A percentile compares a stretch with the other conserved stretches of the same genome.
phyloP scores from a whole-genome alignment of 2,888 invertebrate genomes.

The Patella ulyssiponensis region DNA sequence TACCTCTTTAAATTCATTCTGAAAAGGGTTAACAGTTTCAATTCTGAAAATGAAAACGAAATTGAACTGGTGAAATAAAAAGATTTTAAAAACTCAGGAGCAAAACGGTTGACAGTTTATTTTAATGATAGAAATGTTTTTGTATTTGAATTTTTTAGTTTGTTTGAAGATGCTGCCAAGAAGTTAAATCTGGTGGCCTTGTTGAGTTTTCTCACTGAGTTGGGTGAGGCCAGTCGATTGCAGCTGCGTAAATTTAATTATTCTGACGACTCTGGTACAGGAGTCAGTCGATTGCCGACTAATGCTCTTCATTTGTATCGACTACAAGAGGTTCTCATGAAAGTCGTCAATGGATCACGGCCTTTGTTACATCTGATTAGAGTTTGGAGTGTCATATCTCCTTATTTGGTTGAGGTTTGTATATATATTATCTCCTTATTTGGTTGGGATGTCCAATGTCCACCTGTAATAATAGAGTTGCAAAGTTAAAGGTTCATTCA shows the following conservation, averaged over 20 bases:
- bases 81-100: too few relatives aligned
- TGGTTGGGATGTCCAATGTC: too few relatives aligned
- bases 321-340: slow-evolving; percentile 89
- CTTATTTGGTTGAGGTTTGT: slow-evolving; percentile 91
- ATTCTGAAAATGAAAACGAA: too few relatives aligned
- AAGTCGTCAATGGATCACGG: slow-evolving; percentile 87
- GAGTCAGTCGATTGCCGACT: slow-evolving; percentile 47
- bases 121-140: too few relatives aligned
- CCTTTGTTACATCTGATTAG: slow-evolving; percentile 93
- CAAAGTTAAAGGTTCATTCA: too few relatives aligned
- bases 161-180: slow-evolving; percentile 91
- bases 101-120: too few relatives aligned
- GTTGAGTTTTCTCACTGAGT: slow-evolving; percentile 84
- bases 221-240: slow-evolving; percentile 88
- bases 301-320: slow-evolving; percentile 80
- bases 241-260: slow-evolving; percentile 76
- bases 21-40: too few relatives aligned
- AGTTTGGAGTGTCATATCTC: slow-evolving; percentile 91
- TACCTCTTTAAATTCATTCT: too few relatives aligned
- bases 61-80: too few relatives aligned
- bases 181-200: slow-evolving; percentile 89
- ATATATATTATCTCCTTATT: too few relatives aligned
- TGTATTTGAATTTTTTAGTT: slow-evolving; percentile 70
- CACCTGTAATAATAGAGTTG: too few relatives aligned
- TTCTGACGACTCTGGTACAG: slow-evolving; percentile 13